Percentiles rank a stretch among this genome's conserved stretches.
These are phyloP conservation scores for Serripes groenlandicus DNA, from an alignment of 2,888 invertebrate genomes.

Conservation along the genomic window DNA sequence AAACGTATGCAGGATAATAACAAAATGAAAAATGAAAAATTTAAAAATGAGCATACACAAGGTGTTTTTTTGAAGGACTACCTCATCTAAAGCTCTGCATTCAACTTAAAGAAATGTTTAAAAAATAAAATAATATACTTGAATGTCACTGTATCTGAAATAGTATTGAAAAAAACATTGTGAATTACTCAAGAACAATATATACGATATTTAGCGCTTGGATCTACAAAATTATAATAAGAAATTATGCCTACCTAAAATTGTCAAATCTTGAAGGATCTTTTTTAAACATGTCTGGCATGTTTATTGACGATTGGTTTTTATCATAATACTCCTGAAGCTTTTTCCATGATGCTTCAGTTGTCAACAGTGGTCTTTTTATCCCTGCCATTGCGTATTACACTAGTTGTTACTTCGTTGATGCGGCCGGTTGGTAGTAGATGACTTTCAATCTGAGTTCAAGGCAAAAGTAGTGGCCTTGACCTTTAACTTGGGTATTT, in stretches of 20 bases:
- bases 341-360: conserved; percentile 77
- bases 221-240: too few species aligned
- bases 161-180: too few species aligned
- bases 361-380: conserved; percentile 68
- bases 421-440: neutral
- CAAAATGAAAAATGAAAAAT: too few species aligned
- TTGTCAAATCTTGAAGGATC: conserved; percentile 94
- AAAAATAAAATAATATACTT: too few species aligned
- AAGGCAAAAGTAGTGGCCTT: conserved; percentile 8
- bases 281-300: conserved; percentile 93
- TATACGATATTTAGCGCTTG: too few species aligned
- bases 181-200: too few species aligned
- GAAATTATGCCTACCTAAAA: conserved; percentile 94
- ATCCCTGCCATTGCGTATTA: conserved; percentile 68
- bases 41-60: too few species aligned
- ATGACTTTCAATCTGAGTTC: conserved; percentile 12
- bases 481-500: conserved; percentile 8
- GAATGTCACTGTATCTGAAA: too few species aligned
- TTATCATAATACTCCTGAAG: conserved; percentile 88
- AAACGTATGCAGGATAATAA: too few species aligned
- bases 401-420: neutral
- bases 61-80: too few species aligned
- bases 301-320: conserved; percentile 92
- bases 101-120: too few species aligned
- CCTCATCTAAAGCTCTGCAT: too few species aligned